phyloP scores from a whole-genome alignment of 1,140 invertebrate genomes.

The Pararge aegeria region DNA sequence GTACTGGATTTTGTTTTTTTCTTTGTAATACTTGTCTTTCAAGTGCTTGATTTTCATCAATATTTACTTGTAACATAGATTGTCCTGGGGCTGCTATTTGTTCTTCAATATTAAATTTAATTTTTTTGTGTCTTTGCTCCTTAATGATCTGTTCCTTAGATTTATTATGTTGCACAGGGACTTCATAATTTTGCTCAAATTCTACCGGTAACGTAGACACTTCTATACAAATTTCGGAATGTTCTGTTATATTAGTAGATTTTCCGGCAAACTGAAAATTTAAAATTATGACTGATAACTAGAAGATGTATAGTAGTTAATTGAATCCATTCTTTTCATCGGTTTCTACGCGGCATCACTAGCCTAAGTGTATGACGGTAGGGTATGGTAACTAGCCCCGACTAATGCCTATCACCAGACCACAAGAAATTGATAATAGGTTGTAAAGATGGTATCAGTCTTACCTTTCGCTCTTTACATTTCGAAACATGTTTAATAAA shows the following conservation, averaged over 20 bases:
- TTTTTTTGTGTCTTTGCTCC: too few relatives aligned
- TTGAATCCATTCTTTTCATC: neutral
- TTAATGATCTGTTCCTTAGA: neutral
- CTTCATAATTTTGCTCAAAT: neutral
- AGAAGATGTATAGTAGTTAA: neutral
- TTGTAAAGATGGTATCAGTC: too few relatives aligned
- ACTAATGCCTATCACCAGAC: too few relatives aligned
- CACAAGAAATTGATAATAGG: too few relatives aligned
- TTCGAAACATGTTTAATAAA: constrained; percentile 5
- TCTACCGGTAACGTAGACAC: neutral
- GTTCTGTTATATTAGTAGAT: neutral
- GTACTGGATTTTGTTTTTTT: neutral
- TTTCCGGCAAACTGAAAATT: neutral
- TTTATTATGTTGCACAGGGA: neutral
- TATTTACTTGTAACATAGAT: too few relatives aligned
- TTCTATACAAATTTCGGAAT: neutral
- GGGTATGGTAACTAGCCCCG: too few relatives aligned
- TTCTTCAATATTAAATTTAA: too few relatives aligned
- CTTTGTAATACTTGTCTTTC: neutral
- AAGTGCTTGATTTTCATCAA: neutral
- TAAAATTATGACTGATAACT: neutral
- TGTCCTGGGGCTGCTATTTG: too few relatives aligned
- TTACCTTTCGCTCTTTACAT: constrained; percentile 15
- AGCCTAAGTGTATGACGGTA: too few relatives aligned
- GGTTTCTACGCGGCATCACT: too few relatives aligned